These are phyloP conservation scores for Hydropotes inermis DNA, from an alignment of 2,113 vertebrate genomes.

Conservation along the genomic window DNA sequence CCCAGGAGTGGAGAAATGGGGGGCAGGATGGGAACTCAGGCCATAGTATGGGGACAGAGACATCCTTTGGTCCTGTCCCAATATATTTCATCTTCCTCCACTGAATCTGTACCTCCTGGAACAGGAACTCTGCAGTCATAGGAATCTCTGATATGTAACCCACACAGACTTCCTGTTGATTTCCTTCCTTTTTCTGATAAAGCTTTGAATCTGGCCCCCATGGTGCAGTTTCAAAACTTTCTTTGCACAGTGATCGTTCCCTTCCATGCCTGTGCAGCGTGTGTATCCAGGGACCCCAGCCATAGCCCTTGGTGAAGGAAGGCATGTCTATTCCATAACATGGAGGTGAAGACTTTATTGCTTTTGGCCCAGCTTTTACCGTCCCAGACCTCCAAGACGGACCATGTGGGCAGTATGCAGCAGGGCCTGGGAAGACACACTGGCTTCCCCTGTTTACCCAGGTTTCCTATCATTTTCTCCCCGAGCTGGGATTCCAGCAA, in stretches of 20 bases:
- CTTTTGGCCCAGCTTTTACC: neutral
- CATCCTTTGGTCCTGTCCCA: neutral
- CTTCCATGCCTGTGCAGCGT: too few species aligned
- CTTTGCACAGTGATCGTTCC: neutral
- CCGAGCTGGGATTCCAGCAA: neutral
- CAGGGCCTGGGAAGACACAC: neutral
- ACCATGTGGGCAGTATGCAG: neutral
- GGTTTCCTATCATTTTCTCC: neutral
- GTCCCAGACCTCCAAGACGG: neutral
- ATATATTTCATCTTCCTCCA: neutral
- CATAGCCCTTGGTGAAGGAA: neutral
- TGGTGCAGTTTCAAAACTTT: neutral
- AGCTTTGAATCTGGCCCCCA: neutral
- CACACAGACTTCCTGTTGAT: neutral
- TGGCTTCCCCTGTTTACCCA: neutral
- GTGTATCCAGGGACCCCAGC: neutral
- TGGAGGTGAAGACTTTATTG: neutral
- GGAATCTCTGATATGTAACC: neutral
- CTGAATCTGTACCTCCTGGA: neutral
- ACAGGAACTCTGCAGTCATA: neutral
- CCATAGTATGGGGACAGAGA: neutral
- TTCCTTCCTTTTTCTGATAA: neutral
- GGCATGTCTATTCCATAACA: neutral
- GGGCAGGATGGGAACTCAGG: neutral
- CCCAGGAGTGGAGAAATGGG: neutral